Evolutionary conservation across 2,888 invertebrate genomes (phyloP).

Genomic region (Zygaena filipendulae): DNA sequence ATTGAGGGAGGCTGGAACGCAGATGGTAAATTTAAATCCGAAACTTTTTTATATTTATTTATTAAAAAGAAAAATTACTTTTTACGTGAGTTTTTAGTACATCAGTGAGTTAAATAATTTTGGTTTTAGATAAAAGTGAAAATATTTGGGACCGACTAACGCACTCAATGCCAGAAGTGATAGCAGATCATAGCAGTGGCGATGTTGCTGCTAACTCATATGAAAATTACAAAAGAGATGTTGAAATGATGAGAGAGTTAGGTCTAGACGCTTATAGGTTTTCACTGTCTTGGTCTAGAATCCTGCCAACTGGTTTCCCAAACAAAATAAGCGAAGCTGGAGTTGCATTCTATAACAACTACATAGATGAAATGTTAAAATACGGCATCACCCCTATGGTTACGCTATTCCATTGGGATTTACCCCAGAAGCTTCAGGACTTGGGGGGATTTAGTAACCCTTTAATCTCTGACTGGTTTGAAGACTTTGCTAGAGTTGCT

Average conservation of each 20-base stretch:
- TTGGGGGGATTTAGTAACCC: constrained; percentile 45
- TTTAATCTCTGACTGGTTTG: constrained; percentile 32
- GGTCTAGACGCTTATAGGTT: constrained; percentile 47
- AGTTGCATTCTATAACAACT: constrained; percentile 67
- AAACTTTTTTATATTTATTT: no score
- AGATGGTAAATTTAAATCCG: no score
- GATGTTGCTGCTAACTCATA: constrained; percentile 29
- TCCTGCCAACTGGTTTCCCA: constrained; percentile 58
- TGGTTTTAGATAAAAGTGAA: background rate
- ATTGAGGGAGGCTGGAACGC: constrained; percentile 70
- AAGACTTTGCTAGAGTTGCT: constrained; percentile 29
- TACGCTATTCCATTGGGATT: constrained; percentile 52
- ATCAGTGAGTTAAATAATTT: no score
- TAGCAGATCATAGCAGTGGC: constrained; percentile 53
- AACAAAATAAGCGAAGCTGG: constrained; percentile 53
- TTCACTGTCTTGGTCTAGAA: constrained; percentile 65
- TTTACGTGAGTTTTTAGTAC: no score
- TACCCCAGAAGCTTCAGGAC: constrained; percentile 44
- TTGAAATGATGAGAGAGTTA: no score
- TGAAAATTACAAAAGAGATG: no score
- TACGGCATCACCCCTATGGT: constrained; percentile 66
- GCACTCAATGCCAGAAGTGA: constrained; percentile 19
- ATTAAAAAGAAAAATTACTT: no score
- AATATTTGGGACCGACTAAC: background rate
- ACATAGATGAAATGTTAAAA: constrained; percentile 64